Evolutionary conservation across 2,888 invertebrate species (phyloP), one percentile per base, ranked within the genome.

Genomic region (Polia nebulosa): DNA sequence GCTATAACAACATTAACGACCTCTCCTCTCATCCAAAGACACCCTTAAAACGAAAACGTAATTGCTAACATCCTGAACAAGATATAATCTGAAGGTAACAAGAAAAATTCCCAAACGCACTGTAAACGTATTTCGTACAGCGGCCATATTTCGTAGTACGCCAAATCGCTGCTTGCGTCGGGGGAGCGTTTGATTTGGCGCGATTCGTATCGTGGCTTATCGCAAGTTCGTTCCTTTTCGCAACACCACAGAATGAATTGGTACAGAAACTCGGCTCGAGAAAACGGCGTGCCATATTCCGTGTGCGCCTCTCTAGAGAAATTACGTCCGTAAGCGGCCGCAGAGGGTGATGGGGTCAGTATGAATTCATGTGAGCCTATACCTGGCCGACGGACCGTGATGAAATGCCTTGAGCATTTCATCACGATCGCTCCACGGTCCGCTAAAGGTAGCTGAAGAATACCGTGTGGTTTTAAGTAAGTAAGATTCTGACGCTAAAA

Each of bases 101-200:
- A 86, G 87, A 87, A 90, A 88, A 85, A 88, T 86, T 91, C 92
- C 92, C 93, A 78, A 85, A 88, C 85, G 91, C 87, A 90, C 88
- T 89, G 90, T 93, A 92, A 92, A 91, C 88, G 90, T 90, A 90
- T 90, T 90, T 82, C 82, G 82, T 81, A 83, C 83, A 80, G 79
- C 84, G 85, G 85, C 89, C 88, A 91, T 92, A 92, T 93, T 92
- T 93, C 55, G 65, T 90, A 87, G 84, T 88, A 88, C 85, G 78
- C 87, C 88, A 87, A 90, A 90, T 90, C 87, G 90, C 82, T 89
- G 87, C 87, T 85, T 76, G 81, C 89, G 89, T 80, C 92, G 68
- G 75, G 94, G 93, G 93, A 93, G 86, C 91, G 89, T 94, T 93
- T 93, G 92, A 92, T 92, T 92, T 89, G 89, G 87, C 88, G 85